Conservation (phyloP, 2,113 vertebrate genomes). For the Elachura formosa region DNA sequence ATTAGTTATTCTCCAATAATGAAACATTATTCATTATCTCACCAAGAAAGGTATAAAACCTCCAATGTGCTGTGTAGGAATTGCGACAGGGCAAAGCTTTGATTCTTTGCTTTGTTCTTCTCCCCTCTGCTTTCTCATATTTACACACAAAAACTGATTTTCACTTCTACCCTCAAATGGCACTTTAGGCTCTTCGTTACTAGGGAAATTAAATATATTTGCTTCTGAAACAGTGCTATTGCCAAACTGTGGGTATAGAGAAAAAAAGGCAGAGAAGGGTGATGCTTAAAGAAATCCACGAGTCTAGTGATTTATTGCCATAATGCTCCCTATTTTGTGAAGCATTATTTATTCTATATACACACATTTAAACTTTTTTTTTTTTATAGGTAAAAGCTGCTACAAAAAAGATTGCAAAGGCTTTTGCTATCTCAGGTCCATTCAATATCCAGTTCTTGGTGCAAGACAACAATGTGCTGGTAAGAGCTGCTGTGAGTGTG, state of each 20-base stretch:
- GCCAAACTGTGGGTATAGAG: neutral
- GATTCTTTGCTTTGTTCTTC: neutral
- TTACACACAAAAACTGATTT: neutral
- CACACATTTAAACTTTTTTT: neutral
- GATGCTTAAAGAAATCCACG: neutral
- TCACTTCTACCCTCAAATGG: neutral
- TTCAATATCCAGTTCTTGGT: slow-evolving; percentile 96
- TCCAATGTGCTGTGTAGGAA: neutral
- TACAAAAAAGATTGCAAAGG: slow-evolving; percentile 86
- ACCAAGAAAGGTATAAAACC: neutral
- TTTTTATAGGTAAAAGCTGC: slow-evolving; percentile 82
- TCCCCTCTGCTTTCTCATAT: neutral
- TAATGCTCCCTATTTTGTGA: neutral
- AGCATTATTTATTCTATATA: neutral
- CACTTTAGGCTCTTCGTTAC: neutral
- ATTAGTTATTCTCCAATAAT: neutral
- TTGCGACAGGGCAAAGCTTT: neutral
- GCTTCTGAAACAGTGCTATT: neutral
- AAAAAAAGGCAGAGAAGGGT: neutral
- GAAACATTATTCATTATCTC: neutral
- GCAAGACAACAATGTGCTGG: slow-evolving; percentile 91
- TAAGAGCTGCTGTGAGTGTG: slow-evolving; percentile 60
- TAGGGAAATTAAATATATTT: neutral
- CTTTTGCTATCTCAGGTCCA: slow-evolving; percentile 92
- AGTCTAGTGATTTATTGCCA: neutral